Evolutionary conservation across 2,888 invertebrate genomes (phyloP).

Genomic region (Marronus borbonicus): DNA sequence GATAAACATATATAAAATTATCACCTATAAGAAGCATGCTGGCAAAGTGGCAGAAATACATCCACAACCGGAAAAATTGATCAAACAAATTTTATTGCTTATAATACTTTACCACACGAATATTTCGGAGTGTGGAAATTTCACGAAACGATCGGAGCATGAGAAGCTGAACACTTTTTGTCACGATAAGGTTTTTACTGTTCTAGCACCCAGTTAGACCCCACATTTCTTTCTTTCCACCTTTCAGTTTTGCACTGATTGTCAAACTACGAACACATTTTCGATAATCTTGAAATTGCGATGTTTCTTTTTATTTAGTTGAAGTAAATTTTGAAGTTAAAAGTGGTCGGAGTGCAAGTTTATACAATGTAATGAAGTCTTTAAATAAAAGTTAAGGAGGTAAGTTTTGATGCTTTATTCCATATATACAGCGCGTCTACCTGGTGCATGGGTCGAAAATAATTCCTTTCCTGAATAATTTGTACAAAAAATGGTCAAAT

Average conservation of each 20-base stretch:
- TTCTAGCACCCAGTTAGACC: slow-evolving; percentile 13
- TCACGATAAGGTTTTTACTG: slow-evolving; percentile 47
- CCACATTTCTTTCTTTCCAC: slow-evolving; percentile 9
- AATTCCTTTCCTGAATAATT: too few relatives aligned
- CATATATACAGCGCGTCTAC: too few relatives aligned
- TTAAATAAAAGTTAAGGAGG: too few relatives aligned
- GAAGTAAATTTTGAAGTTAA: too few relatives aligned
- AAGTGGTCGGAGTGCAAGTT: too few relatives aligned
- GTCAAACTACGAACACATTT: neutral
- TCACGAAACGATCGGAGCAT: slow-evolving; percentile 33
- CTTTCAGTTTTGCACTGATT: slow-evolving; percentile 31
- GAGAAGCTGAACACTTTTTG: slow-evolving; percentile 47
- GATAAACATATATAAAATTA: slow-evolving; percentile 46
- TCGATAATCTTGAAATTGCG: neutral
- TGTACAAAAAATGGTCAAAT: too few relatives aligned
- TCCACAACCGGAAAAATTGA: slow-evolving; percentile 43
- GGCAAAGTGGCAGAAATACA: slow-evolving; percentile 40
- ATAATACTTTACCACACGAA: slow-evolving; percentile 39
- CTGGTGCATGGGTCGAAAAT: too few relatives aligned
- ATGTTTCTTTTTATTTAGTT: neutral
- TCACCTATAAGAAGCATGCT: slow-evolving; percentile 29
- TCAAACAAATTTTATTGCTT: slow-evolving; percentile 47
- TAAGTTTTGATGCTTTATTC: too few relatives aligned
- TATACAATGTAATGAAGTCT: too few relatives aligned
- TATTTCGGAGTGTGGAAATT: slow-evolving; percentile 30